phyloP scores from a whole-genome alignment of 2,888 invertebrate genomes.

The Ernsta delagoae region DNA sequence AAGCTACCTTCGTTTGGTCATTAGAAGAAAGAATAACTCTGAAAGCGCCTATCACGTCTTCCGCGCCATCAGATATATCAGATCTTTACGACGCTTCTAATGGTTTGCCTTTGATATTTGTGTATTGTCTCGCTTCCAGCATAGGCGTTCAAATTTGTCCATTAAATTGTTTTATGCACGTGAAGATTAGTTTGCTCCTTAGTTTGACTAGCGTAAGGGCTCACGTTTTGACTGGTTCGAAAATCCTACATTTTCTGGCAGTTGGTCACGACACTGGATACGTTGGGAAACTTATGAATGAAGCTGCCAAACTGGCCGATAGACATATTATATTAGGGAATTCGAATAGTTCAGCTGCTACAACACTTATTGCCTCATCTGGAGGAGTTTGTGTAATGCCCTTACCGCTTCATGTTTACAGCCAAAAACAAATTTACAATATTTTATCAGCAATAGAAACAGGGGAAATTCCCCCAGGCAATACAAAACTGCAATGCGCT shows the following conservation, averaged over 20 bases:
- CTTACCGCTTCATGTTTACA: constrained; percentile 68
- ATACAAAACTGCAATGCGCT: constrained; percentile 59
- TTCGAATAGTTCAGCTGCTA: constrained; percentile 49
- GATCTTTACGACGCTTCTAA: constrained; percentile 61
- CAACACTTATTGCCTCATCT: constrained; percentile 61
- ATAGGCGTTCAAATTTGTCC: constrained; percentile 69
- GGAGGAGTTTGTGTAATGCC: constrained; percentile 69
- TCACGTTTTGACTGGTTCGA: constrained; percentile 54
- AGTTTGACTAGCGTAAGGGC: constrained; percentile 73
- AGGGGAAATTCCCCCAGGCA: constrained; percentile 57
- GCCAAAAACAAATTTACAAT: constrained; percentile 60
- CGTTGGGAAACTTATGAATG: constrained; percentile 63
- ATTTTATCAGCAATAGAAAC: constrained; percentile 66
- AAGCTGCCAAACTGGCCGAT: constrained; percentile 64
- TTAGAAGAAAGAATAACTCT: constrained; percentile 57
- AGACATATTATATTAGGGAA: constrained; percentile 56
- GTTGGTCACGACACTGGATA: constrained; percentile 66
- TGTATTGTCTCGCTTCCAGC: constrained; percentile 72
- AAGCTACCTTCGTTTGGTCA: constrained; percentile 58
- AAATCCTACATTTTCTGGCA: constrained; percentile 67
- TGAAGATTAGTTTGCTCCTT: constrained; percentile 69
- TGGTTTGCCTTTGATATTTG: constrained; percentile 70
- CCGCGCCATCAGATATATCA: constrained; percentile 58
- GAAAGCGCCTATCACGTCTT: constrained; percentile 55
- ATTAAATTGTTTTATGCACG: constrained; percentile 70